Conservation (phyloP, 2,888 invertebrate genomes). For the Temnothorax ravouxi region DNA sequence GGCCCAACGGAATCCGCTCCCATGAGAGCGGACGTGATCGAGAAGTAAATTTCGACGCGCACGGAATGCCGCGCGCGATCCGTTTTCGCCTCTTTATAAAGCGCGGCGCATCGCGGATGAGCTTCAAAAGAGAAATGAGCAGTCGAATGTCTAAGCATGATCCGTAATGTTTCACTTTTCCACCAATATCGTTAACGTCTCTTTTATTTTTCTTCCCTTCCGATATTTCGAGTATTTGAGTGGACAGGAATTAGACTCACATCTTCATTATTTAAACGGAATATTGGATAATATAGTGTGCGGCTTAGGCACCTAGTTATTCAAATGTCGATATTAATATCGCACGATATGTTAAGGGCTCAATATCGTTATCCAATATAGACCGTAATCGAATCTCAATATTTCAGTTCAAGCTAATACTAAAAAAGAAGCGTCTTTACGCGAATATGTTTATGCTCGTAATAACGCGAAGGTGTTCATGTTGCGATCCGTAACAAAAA, state of each 20-base stretch:
- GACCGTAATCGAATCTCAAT: slow-evolving; percentile 30
- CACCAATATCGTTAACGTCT: not conserved
- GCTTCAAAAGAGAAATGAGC: not conserved
- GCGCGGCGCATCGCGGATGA: not conserved
- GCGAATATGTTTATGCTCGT: not conserved
- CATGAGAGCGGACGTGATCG: slow-evolving; percentile 39
- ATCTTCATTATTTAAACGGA: slow-evolving; percentile 23
- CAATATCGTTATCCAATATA: slow-evolving; percentile 35
- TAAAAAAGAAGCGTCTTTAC: not conserved
- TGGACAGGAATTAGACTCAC: not conserved
- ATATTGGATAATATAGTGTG: slow-evolving; percentile 19
- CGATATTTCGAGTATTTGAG: slow-evolving; percentile 2
- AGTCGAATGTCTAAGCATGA: not conserved
- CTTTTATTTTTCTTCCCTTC: not conserved
- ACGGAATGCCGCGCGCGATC: slow-evolving; percentile 5
- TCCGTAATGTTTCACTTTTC: not conserved
- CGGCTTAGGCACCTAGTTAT: not conserved
- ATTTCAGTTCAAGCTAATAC: slow-evolving; percentile 16
- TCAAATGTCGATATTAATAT: slow-evolving; percentile 21
- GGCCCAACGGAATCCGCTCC: slow-evolving; percentile 13
- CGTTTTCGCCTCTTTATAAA: not conserved
- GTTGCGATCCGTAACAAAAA: not conserved
- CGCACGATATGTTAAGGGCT: not conserved
- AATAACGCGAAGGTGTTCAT: not conserved
- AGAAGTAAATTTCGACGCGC: not conserved